phyloP scores from a whole-genome alignment of 2,113 vertebrate species.

The Ariopsis seemanni region DNA sequence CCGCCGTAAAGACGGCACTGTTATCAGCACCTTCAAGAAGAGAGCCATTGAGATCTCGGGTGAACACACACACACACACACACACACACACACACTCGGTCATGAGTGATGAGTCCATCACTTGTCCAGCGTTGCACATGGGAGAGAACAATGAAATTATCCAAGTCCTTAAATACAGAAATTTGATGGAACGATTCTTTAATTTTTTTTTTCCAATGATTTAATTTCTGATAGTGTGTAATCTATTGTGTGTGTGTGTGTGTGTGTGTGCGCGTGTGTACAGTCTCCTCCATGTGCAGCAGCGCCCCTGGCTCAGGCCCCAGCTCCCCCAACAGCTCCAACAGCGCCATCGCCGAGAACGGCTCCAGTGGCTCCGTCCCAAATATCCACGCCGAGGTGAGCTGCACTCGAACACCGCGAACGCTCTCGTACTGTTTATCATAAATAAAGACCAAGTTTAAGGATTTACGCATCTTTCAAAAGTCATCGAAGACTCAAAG shows the following conservation, averaged over 20 bases:
- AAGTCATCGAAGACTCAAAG: too few relatives aligned
- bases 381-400: constrained; percentile 83
- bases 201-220: neutral
- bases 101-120: neutral
- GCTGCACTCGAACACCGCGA: neutral
- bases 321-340: constrained; percentile 83
- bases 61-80: constrained; percentile 42
- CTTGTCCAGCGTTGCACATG: neutral
- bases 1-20: constrained; percentile 88
- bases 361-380: constrained; percentile 83
- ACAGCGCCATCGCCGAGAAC: constrained; percentile 80
- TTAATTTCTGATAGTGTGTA: neutral
- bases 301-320: constrained; percentile 85
- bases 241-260: neutral
- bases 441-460: too few relatives aligned
- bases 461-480: too few relatives aligned
- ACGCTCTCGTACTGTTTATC: neutral
- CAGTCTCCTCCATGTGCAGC: constrained; percentile 82
- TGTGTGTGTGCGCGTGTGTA: constrained; percentile 27
- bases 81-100: neutral
- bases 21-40: constrained; percentile 93
- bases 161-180: neutral
- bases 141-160: neutral
- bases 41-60: constrained; percentile 84
- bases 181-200: neutral